phyloP scores from a whole-genome alignment of 2,113 vertebrate species.

The Prionailurus viverrinus region DNA sequence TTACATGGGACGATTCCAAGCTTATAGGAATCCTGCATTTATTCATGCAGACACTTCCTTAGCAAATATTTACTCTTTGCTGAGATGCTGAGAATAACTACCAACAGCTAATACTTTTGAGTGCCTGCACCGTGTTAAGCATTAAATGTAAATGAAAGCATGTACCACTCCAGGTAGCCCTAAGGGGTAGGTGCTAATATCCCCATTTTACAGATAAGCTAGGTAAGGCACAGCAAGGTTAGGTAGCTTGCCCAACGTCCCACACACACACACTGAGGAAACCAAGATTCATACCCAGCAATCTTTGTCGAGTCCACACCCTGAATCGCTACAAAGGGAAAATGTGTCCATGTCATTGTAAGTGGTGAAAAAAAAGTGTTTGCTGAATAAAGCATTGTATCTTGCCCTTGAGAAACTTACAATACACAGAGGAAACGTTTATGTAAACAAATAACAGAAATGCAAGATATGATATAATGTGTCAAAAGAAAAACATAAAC shows the following conservation, averaged over 20 bases:
- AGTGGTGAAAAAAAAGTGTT: neutral
- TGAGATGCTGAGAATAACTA: constrained; percentile 34
- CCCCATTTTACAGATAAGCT: neutral
- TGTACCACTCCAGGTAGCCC: neutral
- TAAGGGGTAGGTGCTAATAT: neutral
- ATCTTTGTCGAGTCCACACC: neutral
- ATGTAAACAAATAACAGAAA: constrained; percentile 72
- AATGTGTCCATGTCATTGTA: neutral
- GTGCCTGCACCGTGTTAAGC: neutral
- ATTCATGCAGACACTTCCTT: constrained; percentile 47
- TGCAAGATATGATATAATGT: constrained; percentile 62
- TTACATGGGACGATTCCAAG: neutral
- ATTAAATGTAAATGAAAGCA: neutral
- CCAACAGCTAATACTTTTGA: constrained; percentile 49
- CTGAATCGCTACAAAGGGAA: neutral
- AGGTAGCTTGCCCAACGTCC: neutral
- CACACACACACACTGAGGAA: neutral
- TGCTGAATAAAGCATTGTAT: constrained; percentile 58
- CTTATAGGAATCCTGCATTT: neutral
- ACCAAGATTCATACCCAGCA: neutral
- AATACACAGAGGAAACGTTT: constrained; percentile 53
- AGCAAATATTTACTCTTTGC: constrained; percentile 57
- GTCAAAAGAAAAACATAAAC: constrained; percentile 57
- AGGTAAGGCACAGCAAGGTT: neutral
- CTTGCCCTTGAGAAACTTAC: constrained; percentile 61